A percentile compares a stretch with the other conserved stretches of the same genome.
Conservation (phyloP, 1,140 invertebrate genomes). For the Drosophila fuyamai region DNA sequence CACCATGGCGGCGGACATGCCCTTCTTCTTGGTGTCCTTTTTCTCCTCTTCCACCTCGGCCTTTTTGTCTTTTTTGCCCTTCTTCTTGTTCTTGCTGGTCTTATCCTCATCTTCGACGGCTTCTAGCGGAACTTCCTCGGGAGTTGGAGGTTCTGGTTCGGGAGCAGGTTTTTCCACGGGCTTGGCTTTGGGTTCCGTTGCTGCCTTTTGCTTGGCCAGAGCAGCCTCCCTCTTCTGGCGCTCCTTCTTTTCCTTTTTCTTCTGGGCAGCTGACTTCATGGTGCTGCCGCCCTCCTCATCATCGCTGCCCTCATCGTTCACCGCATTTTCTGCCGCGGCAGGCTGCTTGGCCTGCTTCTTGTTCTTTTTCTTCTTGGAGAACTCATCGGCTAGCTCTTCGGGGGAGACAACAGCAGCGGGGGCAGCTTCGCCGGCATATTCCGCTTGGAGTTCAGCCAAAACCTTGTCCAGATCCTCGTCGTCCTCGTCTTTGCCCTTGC, state of each 20-base stretch:
- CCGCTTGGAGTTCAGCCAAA: conserved; percentile 91
- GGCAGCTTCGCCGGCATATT: conserved; percentile 88
- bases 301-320: conserved; percentile 74
- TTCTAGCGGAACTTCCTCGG: conserved; percentile 84
- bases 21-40: conserved; percentile 86
- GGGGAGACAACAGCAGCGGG: conserved; percentile 65
- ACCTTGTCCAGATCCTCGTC: conserved; percentile 93
- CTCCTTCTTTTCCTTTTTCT: conserved; percentile 95
- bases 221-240: conserved; percentile 90
- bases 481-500: conserved; percentile 90
- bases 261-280: conserved; percentile 93
- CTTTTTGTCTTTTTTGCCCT: conserved; percentile 86
- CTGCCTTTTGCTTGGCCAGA: conserved; percentile 84
- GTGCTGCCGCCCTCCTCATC: conserved; percentile 87
- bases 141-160: conserved; percentile 83
- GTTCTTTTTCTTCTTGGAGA: conserved; percentile 85
- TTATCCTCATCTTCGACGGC: conserved; percentile 83
- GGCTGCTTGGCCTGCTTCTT: conserved; percentile 85
- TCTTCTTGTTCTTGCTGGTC: conserved; percentile 86
- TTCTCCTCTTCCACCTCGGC: conserved; percentile 87
- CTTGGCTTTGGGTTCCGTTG: conserved; percentile 86
- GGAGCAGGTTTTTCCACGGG: conserved; percentile 60
- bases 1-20: conserved; percentile 91
- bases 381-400: conserved; percentile 85
- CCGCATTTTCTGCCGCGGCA: conserved; percentile 59